These are phyloP conservation scores for Coendou prehensilis DNA, from an alignment of 2,797 vertebrate genomes.

Conservation along the genomic window DNA sequence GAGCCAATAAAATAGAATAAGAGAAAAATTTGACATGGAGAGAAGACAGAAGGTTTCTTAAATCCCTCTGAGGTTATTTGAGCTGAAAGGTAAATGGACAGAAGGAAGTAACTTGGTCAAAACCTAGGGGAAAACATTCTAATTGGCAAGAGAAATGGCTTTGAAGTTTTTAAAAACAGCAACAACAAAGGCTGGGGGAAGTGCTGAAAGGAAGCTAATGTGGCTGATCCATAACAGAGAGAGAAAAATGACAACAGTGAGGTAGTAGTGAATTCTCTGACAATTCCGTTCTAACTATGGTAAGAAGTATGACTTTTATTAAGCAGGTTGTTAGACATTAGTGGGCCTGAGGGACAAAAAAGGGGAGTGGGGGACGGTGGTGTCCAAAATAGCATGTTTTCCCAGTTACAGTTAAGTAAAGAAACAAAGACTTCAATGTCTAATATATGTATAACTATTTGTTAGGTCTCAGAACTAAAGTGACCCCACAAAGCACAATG, in stretches of 20 bases:
- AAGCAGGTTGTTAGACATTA: not conserved
- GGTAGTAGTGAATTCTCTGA: not conserved
- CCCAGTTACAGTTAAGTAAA: not conserved
- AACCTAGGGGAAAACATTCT: not conserved
- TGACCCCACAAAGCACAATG: no score
- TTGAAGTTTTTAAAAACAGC: not conserved
- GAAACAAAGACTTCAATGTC: not conserved
- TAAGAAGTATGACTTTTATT: not conserved
- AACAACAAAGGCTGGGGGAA: not conserved
- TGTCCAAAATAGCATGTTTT: not conserved
- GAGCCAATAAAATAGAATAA: not conserved
- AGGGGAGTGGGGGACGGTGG: not conserved
- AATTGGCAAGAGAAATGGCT: not conserved
- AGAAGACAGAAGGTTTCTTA: not conserved
- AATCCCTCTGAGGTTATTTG: not conserved
- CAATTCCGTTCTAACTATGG: not conserved
- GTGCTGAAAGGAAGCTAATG: not conserved
- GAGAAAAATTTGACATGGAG: not conserved
- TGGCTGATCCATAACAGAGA: not conserved
- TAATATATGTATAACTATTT: not conserved
- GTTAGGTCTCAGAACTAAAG: no score
- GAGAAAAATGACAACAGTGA: conserved; percentile 22
- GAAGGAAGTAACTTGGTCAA: conserved; percentile 7
- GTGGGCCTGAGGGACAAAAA: not conserved
- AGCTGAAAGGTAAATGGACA: conserved; percentile 47